These are phyloP conservation scores for Branchellion lobata DNA, from an alignment of 2,888 invertebrate genomes.

Conservation along the genomic window DNA sequence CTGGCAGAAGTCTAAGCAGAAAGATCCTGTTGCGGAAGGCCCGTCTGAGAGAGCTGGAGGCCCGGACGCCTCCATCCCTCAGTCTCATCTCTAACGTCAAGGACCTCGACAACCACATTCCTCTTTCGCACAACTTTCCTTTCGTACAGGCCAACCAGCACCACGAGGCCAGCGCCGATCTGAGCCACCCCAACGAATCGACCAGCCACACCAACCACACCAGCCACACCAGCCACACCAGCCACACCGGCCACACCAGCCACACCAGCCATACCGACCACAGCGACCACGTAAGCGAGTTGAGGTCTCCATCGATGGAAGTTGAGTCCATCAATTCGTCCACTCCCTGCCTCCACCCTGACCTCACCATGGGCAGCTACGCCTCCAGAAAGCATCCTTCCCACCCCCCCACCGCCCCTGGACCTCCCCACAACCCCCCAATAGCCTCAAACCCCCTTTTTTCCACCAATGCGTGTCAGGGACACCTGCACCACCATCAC, in stretches of 20 bases:
- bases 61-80: slow-evolving; percentile 52
- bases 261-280: slow-evolving; percentile 26
- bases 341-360: slow-evolving; percentile 37
- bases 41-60: slow-evolving; percentile 52
- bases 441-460: slow-evolving; percentile 46
- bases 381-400: slow-evolving; percentile 49
- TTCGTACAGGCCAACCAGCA: slow-evolving; percentile 5
- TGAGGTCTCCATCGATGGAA: slow-evolving; percentile 49
- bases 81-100: slow-evolving; percentile 53
- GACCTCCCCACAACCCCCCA: slow-evolving; percentile 10
- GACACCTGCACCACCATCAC: slow-evolving; percentile 7
- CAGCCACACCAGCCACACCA: not conserved
- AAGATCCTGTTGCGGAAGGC: slow-evolving; percentile 53
- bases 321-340: slow-evolving; percentile 25
- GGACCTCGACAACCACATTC: slow-evolving; percentile 54
- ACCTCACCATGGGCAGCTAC: slow-evolving; percentile 30
- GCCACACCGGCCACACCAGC: slow-evolving; percentile 48
- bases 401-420: slow-evolving; percentile 12
- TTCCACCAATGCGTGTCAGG: slow-evolving; percentile 16
- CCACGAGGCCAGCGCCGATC: slow-evolving; percentile 35
- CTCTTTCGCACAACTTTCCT: slow-evolving; percentile 43
- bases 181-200: slow-evolving; percentile 42
- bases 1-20: slow-evolving; percentile 52
- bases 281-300: slow-evolving; percentile 40
- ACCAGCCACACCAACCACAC: slow-evolving; percentile 50